phyloP scores from a whole-genome alignment of 2,888 invertebrate species.

The Chymomyza amoena region DNA sequence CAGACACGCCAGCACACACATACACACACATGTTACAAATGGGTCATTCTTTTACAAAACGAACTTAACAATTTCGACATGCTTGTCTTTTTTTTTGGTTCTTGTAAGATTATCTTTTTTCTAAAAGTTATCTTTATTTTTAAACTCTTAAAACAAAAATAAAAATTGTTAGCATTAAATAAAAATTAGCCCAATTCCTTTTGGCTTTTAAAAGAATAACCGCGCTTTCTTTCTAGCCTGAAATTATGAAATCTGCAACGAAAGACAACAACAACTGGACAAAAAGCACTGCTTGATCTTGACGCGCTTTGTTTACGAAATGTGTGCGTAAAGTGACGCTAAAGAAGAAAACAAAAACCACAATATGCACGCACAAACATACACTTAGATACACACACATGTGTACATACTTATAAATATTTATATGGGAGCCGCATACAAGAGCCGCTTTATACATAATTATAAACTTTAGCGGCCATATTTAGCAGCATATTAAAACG shows the following conservation, averaged over 20 bases:
- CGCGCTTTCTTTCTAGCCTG: not conserved
- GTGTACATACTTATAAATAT: slow-evolving; percentile 10
- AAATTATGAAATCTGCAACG: slow-evolving; percentile 33
- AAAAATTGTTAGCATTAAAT: too few species aligned
- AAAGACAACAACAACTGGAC: slow-evolving; percentile 47
- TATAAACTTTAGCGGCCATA: slow-evolving; percentile 30
- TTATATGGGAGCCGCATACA: slow-evolving; percentile 3
- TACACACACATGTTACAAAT: not conserved
- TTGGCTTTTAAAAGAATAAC: not conserved
- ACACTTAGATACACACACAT: slow-evolving; percentile 12
- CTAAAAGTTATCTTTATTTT: too few species aligned
- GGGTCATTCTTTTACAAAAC: too few species aligned
- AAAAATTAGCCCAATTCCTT: too few species aligned
- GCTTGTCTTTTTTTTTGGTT: not conserved
- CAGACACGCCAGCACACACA: not conserved
- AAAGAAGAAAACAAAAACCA: slow-evolving; percentile 3
- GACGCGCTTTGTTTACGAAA: slow-evolving; percentile 70
- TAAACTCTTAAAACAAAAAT: too few species aligned
- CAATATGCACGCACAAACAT: slow-evolving; percentile 10
- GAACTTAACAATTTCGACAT: not conserved
- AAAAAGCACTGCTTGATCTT: not conserved
- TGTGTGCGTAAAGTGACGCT: slow-evolving; percentile 49
- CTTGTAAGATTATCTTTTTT: too few species aligned
- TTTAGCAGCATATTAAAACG: not conserved
- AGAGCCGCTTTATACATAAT: slow-evolving; percentile 47